Base-by-base conservation (phyloP, 2,888 invertebrate species). In the Macrophya alboannulata region DNA sequence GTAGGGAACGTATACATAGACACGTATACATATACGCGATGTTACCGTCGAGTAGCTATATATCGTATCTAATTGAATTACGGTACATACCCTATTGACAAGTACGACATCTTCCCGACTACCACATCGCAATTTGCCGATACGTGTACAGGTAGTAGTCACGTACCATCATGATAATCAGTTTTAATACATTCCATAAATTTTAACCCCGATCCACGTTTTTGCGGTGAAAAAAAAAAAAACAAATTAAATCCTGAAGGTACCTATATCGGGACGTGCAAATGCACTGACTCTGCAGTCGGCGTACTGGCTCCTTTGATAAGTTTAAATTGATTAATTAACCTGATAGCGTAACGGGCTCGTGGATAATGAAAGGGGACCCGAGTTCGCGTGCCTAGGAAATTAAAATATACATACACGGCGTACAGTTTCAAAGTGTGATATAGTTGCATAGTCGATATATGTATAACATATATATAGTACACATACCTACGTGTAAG, bases 11-110 rank as follows among this genome's bases (percentile, higher is more conserved):
- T 31, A 31, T 31, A 31, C 31, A 31, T 31, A 31, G 1, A 31
- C 3, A 31, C 31, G 31, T 15, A 68, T 8, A 37, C 12, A 68
- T 6, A 68, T 37, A 37, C 45, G n/a, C n/a, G 72, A 74, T 74
- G 21, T 43, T 45, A 17, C 45, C 5, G 31, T n/a, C 31, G 31
- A 31, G 31, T 31, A 31, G 31, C 31, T 31, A 85, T 84, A 86
- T 68, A 87, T 87, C 84, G 72, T 88, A 87, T 86, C 88, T 89
- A 89, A 90, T 89, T 90, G 88, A 89, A 89, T 89, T 86, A 85
- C 83, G 86, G 86, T 85, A 85, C 87, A 83, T 85, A 71, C 87
- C 87, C 77, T 55, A 59, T 81, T 81, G 81, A 81, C 81, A 81
- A 37, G 43, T 37, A 40, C 81, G 81, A 81, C 81, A 59, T 81